These are phyloP conservation scores for Pimpla rufipes DNA, from an alignment of 2,888 invertebrate species.

Conservation along the genomic window DNA sequence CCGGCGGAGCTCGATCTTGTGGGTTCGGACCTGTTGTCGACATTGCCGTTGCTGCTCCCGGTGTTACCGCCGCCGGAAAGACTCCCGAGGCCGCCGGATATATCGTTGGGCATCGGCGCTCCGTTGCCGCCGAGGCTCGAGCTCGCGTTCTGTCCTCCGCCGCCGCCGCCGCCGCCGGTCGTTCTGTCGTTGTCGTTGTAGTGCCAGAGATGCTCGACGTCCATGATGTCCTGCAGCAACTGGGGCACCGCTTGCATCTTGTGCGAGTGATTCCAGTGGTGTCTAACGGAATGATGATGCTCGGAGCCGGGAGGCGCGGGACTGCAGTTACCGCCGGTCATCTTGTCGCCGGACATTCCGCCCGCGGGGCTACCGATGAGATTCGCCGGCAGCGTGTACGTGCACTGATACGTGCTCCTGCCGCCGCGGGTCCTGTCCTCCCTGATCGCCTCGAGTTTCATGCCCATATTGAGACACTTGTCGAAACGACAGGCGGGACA, in stretches of 20 bases:
- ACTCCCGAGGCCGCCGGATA: constrained; percentile 34
- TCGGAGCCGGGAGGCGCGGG: constrained; percentile 82
- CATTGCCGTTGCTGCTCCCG: constrained; percentile 71
- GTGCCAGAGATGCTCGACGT: constrained; percentile 98
- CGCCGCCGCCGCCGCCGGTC: constrained; percentile 81
- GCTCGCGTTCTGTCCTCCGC: constrained; percentile 86
- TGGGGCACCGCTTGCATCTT: constrained; percentile 83
- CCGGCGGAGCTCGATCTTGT: constrained; percentile 72
- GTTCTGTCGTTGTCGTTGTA: constrained; percentile 93
- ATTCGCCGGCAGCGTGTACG: constrained; percentile 93
- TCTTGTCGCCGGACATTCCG: constrained; percentile 85
- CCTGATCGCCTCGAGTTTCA: constrained; percentile 98
- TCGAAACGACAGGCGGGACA: constrained; percentile 99
- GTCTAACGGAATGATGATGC: constrained; percentile 82
- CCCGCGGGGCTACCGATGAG: constrained; percentile 86
- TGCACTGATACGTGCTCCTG: constrained; percentile 97
- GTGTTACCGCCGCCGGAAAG: constrained; percentile 65
- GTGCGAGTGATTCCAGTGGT: constrained; percentile 83
- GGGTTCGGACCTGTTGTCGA: constrained; percentile 69
- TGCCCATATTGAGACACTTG: constrained; percentile 97
- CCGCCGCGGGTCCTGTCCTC: constrained; percentile 98
- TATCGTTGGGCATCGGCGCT: constrained; percentile 36
- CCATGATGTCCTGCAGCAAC: constrained; percentile 94
- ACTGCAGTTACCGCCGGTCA: constrained; percentile 81
- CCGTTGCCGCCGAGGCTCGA: constrained; percentile 62